Base-by-base conservation (phyloP, 1,140 invertebrate species). In the Conus ventricosus region DNA sequence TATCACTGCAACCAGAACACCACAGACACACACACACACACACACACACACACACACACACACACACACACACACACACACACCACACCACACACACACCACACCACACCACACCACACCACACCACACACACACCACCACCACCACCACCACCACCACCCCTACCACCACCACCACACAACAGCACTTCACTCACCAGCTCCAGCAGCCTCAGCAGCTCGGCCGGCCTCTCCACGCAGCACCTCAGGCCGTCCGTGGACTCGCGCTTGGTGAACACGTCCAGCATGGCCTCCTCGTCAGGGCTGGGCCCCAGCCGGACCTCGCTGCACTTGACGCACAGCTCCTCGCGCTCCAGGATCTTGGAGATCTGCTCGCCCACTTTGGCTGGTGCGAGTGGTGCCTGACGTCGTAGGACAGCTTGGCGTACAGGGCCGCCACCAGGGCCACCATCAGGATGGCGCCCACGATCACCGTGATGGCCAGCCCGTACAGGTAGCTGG, bases 361-460 rank as follows among this genome's bases (percentile, higher is more conserved):
- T 91, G 39, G 91, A 84, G 63, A 93, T 90, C 88, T 92, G 90
- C 90, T 75, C 93, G 92, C 17, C 15, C 57, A 93, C 91, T 86
- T 93, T 93, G 2, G 93, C 76, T 91, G 91, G 88, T 93, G 93
- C 39, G 90, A 90, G 89, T 93, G 93, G 85, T 92, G 86, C 13
- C 81, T 87, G 20, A 93, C 76, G 82, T 93, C 91, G 83, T 92
- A 90, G 89, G 90, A 91, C 85, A 93, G 89, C 81, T 91, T 92
- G 13, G 89, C 91, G 87, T 91, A 93, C 76, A 93, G 81, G 57
- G 91, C 88, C 25, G 93, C 88, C 53, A 92, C 85, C 5, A 92
- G 88, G 55, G 92, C 87, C 51, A 93, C 91, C 8, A 93, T 80
- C 67, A 93, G 92, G 20, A 93, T 27, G 53, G 90, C 91, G 0